A percentile compares a stretch with the other conserved stretches of the same genome.
Evolutionary conservation across 2,888 invertebrate genomes (phyloP).

Genomic region (Bellardia pandia): DNA sequence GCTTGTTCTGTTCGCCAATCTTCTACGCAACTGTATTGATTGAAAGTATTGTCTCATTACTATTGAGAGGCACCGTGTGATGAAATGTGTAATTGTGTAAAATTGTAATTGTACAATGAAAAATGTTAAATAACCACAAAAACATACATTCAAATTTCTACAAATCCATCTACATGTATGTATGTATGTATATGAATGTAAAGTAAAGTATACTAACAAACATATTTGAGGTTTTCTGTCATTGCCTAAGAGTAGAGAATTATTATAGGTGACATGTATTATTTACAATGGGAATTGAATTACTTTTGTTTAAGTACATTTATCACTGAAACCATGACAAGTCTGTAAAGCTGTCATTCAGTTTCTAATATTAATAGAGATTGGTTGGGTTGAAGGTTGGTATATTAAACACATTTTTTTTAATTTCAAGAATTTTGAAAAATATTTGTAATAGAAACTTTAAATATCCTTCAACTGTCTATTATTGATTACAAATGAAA

Average conservation of each 20-base stretch:
- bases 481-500: neutral
- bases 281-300: conserved; percentile 67
- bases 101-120: conserved; percentile 16
- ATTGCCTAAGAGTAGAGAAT: conserved; percentile 58
- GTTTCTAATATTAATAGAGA: conserved; percentile 3
- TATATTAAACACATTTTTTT: neutral
- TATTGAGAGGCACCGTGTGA: conserved; percentile 33
- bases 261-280: conserved; percentile 65
- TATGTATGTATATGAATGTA: neutral
- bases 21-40: conserved; percentile 26
- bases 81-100: conserved; percentile 41
- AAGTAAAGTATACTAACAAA: conserved; percentile 5
- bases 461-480: neutral
- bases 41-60: neutral
- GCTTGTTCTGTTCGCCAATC: neutral
- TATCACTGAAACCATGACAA: conserved; percentile 37
- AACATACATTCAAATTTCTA: neutral
- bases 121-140: conserved; percentile 51
- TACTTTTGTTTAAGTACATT: conserved; percentile 47
- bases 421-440: neutral
- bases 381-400: conserved; percentile 12
- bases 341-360: conserved; percentile 42
- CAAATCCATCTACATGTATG: neutral
- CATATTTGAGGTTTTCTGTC: conserved; percentile 66
- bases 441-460: neutral